Evolutionary conservation across 2,113 vertebrate genomes (phyloP).

Genomic region (Rhinopithecus roxellana): DNA sequence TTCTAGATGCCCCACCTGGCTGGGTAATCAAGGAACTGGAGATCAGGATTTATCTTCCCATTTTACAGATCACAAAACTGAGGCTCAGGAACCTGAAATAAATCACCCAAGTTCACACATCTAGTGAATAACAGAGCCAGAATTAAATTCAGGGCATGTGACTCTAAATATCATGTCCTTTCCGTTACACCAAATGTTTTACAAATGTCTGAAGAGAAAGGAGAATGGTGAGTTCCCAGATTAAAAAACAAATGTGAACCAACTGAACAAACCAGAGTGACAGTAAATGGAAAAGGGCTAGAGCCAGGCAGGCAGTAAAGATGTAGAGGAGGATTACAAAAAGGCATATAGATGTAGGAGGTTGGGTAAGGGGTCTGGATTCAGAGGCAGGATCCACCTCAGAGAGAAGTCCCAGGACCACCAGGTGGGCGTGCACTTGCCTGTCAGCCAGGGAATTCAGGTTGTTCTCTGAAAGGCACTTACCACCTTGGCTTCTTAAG

Average conservation of each 20-base stretch:
- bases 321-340: background rate
- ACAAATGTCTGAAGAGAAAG: background rate
- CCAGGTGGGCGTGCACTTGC: background rate
- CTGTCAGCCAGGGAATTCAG: background rate
- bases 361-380: background rate
- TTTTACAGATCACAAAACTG: constrained; percentile 38
- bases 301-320: background rate
- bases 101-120: background rate
- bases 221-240: background rate
- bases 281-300: background rate
- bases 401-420: background rate
- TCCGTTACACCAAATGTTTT: background rate
- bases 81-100: background rate
- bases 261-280: background rate
- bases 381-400: background rate
- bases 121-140: background rate
- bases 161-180: background rate
- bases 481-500: background rate
- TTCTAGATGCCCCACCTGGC: background rate
- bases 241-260: background rate
- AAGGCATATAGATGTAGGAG: background rate
- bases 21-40: background rate
- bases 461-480: background rate
- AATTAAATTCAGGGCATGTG: background rate
- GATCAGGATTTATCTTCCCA: background rate